Percentiles rank a stretch among this genome's conserved stretches.
phyloP scores from a whole-genome alignment of 2,113 vertebrate species.

The Pionites leucogaster region DNA sequence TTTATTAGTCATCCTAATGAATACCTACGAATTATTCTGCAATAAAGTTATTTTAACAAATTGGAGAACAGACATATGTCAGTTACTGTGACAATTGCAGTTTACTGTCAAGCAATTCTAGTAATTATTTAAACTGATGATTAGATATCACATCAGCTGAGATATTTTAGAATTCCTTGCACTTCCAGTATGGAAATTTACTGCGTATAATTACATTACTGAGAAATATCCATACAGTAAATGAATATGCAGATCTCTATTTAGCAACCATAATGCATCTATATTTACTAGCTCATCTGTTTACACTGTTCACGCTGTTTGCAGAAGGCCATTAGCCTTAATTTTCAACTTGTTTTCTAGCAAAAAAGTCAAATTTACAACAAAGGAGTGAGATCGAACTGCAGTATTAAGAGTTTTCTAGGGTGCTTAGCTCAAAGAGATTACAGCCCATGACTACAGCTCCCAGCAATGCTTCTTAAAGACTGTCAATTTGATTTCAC shows the following conservation, averaged over 20 bases:
- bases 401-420: not conserved
- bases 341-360: not conserved
- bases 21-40: constrained; percentile 14
- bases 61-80: constrained; percentile 22
- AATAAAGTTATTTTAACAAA: constrained; percentile 23
- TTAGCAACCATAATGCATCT: constrained; percentile 4
- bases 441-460: not conserved
- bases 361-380: not conserved
- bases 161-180: constrained; percentile 24
- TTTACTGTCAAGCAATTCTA: constrained; percentile 35
- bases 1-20: constrained; percentile 53
- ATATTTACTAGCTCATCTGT: constrained; percentile 1
- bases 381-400: not conserved
- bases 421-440: not conserved
- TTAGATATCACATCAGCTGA: constrained; percentile 9
- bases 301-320: not conserved
- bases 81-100: constrained; percentile 14
- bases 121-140: constrained; percentile 21
- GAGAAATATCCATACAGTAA: constrained; percentile 19
- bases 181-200: constrained; percentile 18
- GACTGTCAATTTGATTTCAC: not conserved
- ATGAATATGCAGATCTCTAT: constrained; percentile 10
- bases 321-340: not conserved
- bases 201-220: not conserved
- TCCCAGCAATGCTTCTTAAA: not conserved